Evolutionary conservation across 2,888 invertebrate species (phyloP), one percentile per base, ranked within the genome.

Genomic region (Carabus problematicus): DNA sequence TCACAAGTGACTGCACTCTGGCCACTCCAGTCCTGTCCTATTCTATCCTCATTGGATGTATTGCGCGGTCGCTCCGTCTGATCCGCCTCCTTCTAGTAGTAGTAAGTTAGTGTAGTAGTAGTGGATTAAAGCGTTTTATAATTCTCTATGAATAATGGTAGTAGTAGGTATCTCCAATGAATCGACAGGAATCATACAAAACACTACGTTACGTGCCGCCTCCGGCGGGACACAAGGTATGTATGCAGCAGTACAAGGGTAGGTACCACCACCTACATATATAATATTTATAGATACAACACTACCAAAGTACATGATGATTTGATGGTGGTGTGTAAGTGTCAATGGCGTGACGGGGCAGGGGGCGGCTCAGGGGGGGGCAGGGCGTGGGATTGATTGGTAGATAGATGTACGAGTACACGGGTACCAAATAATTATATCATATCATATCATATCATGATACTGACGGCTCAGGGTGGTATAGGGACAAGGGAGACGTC

Each of bases 101-200:
- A 45, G 12, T 45, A 45, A 45, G 29, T 29, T 45, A 45, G 12
- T 45, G 12, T 45, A 45, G 12, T 45, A 45, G 12, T 45, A 45
- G 61, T 49, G 61, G 40, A 63, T 63, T 54, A 63, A 63, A 63
- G 63, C 49, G 62, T 49, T 58, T 62, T 43, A 29, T 29, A 47
- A 62, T 62, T 62, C 62, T 49, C 54, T 63, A 63, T 63, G 63
- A 63, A 41, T 60, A 54, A 63, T 63, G 63, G 52, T 63, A 54
- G 12, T 40, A 19, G 56, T 56, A 56, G 39, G 39, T 18, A 56
- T 45, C 45, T 45, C 45, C 63, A 54, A 41, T 54, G 47, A 16
- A 63, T 54, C 63, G 63, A 52, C 41, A 63, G 42, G 54, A 63
- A 63, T 63, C 63, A 63, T 63, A 63, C 54, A 63, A 63, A 63